Percentiles rank a stretch among this genome's conserved stretches.
Conservation (phyloP, 2,113 vertebrate genomes). For the Peromyscus leucopus region DNA sequence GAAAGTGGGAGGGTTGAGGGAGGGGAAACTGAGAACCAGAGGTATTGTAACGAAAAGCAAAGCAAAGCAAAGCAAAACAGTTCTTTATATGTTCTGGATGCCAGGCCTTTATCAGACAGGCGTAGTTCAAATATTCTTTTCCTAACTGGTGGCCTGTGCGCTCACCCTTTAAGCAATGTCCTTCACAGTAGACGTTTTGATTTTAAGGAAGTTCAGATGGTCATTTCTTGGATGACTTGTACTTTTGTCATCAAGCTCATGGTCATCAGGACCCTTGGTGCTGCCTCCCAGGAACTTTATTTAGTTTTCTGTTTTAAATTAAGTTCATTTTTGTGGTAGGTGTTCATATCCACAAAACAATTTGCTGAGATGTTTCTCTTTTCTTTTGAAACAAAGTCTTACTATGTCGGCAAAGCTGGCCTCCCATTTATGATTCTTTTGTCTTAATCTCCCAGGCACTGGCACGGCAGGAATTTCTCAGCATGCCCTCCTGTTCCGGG, state of each 20-base stretch:
- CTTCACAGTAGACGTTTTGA: background rate
- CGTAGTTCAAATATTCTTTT: conserved; percentile 2
- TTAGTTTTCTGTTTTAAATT: conserved; percentile 2
- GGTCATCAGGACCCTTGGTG: background rate
- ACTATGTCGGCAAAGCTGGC: background rate
- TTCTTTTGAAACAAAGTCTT: background rate
- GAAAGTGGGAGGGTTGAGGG: background rate
- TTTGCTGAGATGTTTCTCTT: background rate
- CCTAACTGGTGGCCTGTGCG: background rate
- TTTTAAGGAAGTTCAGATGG: background rate
- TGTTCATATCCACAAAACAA: conserved; percentile 8
- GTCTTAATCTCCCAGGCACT: no score
- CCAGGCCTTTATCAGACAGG: background rate
- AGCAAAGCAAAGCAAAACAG: background rate
- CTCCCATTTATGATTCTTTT: background rate
- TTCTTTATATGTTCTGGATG: background rate
- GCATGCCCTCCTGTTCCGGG: background rate
- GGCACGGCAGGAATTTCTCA: background rate
- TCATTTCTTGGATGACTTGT: background rate
- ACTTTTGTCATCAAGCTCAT: background rate
- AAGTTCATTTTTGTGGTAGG: background rate
- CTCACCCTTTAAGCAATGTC: conserved; percentile 13
- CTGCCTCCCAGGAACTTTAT: background rate
- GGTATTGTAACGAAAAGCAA: background rate
- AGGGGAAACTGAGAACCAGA: background rate